Evolutionary conservation across 2,888 invertebrate species (phyloP), one percentile per base, ranked within the genome.

Genomic region (Muschampia plurimacula): DNA sequence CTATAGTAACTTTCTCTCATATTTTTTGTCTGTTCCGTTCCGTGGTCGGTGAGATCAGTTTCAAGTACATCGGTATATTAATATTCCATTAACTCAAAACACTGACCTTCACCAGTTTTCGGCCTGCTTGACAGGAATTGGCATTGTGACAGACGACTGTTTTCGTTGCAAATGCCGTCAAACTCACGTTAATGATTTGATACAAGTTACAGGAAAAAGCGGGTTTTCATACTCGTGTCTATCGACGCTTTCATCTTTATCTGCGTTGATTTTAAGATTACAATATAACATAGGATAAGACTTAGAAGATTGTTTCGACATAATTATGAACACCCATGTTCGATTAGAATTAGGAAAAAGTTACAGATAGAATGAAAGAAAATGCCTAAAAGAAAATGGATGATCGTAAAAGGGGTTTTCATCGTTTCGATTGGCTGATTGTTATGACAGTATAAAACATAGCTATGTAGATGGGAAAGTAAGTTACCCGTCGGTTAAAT

Each of bases 61-160:
- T n/a, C 62, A 62, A 15, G 41, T 9, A 39, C 15, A 62, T 7
- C 15, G 15, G 10, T n/a, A 62, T n/a, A 62, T 62, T 62, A 62
- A 68, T 68, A 68, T 60, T 46, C 69, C 69, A 64, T 63, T 69
- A 69, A 46, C 64, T 65, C 70, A 65, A 32, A 65, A 65, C 55
- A 36, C 69, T 57, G 70, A 70, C 70, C 70, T 70, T 70, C 70
- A 57, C 57, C 22, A n/a, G 28, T 63, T 39, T 57, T 44, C 70
- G 70, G 64, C 63, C 64, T 28, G 63, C 63, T 69, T 69, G 55
- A 55, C 55, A 57, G 41, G 52, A 55, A 39, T 69, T 64, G 55
- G 69, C 69, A 64, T 64, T 69, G 64, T 70, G 70, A 70, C 69
- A 69, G 64, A 69, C 64, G 69, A 39, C 63, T 55, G 62, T 63